Evolutionary conservation across 2,888 invertebrate species (phyloP), one percentile per base, ranked within the genome.

Genomic region (Scaptomyza caliginosa): DNA sequence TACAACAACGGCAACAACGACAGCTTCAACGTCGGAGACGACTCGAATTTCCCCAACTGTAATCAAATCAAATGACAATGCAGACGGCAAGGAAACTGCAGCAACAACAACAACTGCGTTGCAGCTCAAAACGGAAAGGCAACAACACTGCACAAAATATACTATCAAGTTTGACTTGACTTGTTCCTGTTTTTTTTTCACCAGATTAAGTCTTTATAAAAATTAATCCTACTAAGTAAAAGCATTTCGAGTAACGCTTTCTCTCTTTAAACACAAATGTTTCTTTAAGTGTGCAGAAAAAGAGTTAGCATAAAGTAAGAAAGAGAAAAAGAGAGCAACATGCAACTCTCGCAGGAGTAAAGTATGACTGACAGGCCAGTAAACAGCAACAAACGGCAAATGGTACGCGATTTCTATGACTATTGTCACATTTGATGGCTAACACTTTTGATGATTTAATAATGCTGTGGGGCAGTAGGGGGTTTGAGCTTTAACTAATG

Each of bases 11-110:
- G 36, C 52, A 68, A 49, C 45, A n/a, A n/a, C 51, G 32, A 32
- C 56, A 39, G 34, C 50, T 17, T 19, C 36, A 42, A 21, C 60
- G 51, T 36, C 45, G 54, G 60, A 64, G 54, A 62, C 71, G 57
- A 75, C 66, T 78, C 67, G 55, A 60, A 68, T 68, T 77, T 74
- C 73, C 73, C 62, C 72, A 77, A 67, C 67, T 74, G 77, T 80
- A 80, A 80, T 83, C 79, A 80, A 80, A 80, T 80, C 83, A 80
- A 80, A 83, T 80, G 79, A 79, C 79, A 76, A 77, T 49, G 75
- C 80, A 79, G 77, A 64, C 79, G 58, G 71, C 50, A 60, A 60
- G 64, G 65, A 58, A 69, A 51, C 60, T 67, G 60, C 57, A 40
- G 17, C 52, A n/a, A n/a, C n/a, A 32, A 32, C 32, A 32, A 32